Evolutionary conservation across 2,797 vertebrate genomes (phyloP).

Genomic region (Glossophaga mutica): DNA sequence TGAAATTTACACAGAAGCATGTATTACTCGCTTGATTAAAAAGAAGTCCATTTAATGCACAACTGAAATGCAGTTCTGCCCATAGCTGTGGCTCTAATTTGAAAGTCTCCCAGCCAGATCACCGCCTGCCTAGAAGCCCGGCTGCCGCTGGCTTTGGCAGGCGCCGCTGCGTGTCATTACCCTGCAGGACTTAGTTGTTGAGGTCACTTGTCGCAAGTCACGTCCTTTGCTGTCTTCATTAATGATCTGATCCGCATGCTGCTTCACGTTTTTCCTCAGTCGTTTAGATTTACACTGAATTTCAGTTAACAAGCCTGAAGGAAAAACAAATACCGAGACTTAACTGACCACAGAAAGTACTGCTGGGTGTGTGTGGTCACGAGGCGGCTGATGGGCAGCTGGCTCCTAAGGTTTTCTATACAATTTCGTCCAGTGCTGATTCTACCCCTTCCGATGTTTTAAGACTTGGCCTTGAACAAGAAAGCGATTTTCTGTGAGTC

Average conservation of each 20-base stretch:
- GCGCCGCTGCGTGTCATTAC: constrained; percentile 73
- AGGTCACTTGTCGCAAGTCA: constrained; percentile 92
- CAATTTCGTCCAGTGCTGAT: not conserved
- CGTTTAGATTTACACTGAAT: constrained; percentile 99
- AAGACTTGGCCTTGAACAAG: not conserved
- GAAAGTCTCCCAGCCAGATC: not conserved
- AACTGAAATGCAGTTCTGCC: not conserved
- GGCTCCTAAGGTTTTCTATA: not conserved
- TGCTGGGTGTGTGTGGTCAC: not conserved
- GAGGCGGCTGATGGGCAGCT: not conserved
- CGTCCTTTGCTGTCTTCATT: constrained; percentile 87
- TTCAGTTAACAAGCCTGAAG: constrained; percentile 95
- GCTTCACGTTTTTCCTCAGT: constrained; percentile 92
- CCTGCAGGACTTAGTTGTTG: constrained; percentile 89
- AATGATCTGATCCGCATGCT: constrained; percentile 82
- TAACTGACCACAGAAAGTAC: not conserved
- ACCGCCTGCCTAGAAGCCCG: not conserved
- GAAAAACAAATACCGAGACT: not conserved
- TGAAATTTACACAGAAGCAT: not conserved
- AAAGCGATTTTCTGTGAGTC: not conserved
- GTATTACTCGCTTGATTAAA: not conserved
- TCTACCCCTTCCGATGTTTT: not conserved
- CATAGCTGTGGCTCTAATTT: not conserved
- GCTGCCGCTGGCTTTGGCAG: rapidly evolving
- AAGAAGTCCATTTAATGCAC: not conserved